These are phyloP conservation scores for Drosophila nasuta DNA, from an alignment of 1,140 invertebrate species.

Conservation along the genomic window DNA sequence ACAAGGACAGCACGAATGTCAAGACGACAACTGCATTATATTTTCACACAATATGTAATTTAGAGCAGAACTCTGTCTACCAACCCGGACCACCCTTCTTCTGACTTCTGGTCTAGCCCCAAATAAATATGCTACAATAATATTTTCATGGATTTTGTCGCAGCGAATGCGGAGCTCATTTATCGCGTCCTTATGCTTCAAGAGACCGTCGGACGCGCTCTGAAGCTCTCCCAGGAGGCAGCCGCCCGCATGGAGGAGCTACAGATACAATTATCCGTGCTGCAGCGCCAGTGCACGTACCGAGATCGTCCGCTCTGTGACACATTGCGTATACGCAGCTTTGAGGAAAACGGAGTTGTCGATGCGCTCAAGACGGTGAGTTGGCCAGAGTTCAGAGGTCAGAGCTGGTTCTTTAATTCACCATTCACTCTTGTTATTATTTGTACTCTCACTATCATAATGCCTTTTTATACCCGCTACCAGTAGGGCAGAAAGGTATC, in stretches of 20 bases:
- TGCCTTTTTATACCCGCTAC: constrained; percentile 16
- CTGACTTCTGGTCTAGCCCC: not conserved
- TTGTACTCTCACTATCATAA: constrained; percentile 40
- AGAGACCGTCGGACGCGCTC: constrained; percentile 85
- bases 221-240: constrained; percentile 86
- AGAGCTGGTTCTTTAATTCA: constrained; percentile 1
- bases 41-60: constrained; percentile 78
- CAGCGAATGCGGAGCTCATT: constrained; percentile 86
- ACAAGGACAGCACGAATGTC: constrained; percentile 44
- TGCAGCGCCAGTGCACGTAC: constrained; percentile 86
- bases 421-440: constrained; percentile 17
- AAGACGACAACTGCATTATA: constrained; percentile 68
- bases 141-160: constrained; percentile 60
- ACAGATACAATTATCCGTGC: constrained; percentile 86
- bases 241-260: constrained; percentile 86
- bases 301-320: constrained; percentile 88
- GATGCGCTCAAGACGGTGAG: constrained; percentile 81
- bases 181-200: constrained; percentile 85
- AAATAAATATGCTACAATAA: constrained; percentile 68
- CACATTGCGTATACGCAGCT: constrained; percentile 87
- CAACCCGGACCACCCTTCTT: no score
- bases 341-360: constrained; percentile 85
- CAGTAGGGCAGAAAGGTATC: no score
- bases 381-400: constrained; percentile 14
- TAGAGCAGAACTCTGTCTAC: constrained; percentile 27